Base-by-base conservation (phyloP, 1,140 invertebrate species). In the Drosophila biarmipes region DNA sequence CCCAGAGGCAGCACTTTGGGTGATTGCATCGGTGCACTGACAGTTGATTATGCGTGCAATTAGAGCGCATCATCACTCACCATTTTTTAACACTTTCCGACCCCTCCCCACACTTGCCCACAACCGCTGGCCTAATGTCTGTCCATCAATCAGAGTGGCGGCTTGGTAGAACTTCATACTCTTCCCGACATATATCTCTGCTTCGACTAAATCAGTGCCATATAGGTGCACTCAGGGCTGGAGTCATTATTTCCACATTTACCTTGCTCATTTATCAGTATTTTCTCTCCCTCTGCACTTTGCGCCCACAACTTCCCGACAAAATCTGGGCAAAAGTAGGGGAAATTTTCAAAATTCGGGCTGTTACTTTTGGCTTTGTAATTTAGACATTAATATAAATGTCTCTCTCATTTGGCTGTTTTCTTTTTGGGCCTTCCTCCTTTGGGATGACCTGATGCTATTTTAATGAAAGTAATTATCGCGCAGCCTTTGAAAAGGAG, bases 61-160 rank as follows among this genome's bases (percentile, higher is more conserved):
- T 86, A 86, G 81, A 86, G 68, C 82, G 82, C 81, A 87, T 82
- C 81, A 86, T 86, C 74, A 86, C 82, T 86, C 82, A 86, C 81
- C 45, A 86, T 86, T 86, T 86, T 74, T 87, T 86, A 86, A 86
- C 81, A 86, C 81, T 86, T 86, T 84, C 73, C 68, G 52, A 69
- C 29, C n/a, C 15, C 63, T 37, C 45, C 43, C 62, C 46, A 53
- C 46, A 59, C 54, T 58, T 52, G 40, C 58, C 37, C n/a, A 38
- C 37, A n/a, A 55, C 48, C 68, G 71, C 63, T 85, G 80, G 53
- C 82, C 57, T 86, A 87, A 86, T 87, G 82, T 76, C 64, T 29
- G 78, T 82, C 87, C 81, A 86, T 86, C 82, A 86, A 86, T 86
- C 81, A 86, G 81, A 72, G 78, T 75, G 68, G 61, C 84, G 80